phyloP scores from a whole-genome alignment of 2,888 invertebrate genomes.

The Calameuta filiformis region DNA sequence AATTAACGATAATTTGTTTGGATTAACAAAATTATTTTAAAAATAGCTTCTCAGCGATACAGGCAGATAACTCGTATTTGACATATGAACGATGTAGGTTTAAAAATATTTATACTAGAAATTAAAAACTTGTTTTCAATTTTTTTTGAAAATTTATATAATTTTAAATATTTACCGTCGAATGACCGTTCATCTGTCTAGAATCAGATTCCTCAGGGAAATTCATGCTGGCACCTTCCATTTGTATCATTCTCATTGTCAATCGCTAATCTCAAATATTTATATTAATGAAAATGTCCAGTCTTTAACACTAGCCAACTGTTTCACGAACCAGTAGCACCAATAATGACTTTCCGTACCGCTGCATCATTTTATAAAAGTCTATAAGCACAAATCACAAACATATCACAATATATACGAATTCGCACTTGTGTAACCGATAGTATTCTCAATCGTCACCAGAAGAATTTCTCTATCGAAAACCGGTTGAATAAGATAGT shows the following conservation, averaged over 20 bases:
- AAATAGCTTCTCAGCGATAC: not conserved
- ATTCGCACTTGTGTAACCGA: not conserved
- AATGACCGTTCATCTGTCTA: constrained; percentile 38
- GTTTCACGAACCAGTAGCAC: not conserved
- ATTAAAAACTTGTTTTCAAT: no score
- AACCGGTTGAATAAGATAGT: not conserved
- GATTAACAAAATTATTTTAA: not conserved
- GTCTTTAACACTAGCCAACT: not conserved
- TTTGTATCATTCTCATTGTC: constrained; percentile 31
- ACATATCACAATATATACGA: not conserved
- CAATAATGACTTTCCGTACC: not conserved
- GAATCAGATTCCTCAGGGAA: constrained; percentile 33
- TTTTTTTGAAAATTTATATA: not conserved
- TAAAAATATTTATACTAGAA: not conserved
- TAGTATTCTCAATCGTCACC: not conserved
- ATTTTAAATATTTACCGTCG: constrained; percentile 28
- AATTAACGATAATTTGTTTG: not conserved
- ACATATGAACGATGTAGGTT: not conserved
- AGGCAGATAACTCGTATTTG: not conserved
- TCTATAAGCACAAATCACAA: not conserved
- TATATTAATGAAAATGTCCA: not conserved
- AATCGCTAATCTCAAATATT: not conserved
- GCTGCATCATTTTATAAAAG: not conserved
- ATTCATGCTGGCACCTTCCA: constrained; percentile 31
- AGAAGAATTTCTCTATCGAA: not conserved